Conservation (phyloP, 2,113 vertebrate species). For the Gymnocephalus cernua region DNA sequence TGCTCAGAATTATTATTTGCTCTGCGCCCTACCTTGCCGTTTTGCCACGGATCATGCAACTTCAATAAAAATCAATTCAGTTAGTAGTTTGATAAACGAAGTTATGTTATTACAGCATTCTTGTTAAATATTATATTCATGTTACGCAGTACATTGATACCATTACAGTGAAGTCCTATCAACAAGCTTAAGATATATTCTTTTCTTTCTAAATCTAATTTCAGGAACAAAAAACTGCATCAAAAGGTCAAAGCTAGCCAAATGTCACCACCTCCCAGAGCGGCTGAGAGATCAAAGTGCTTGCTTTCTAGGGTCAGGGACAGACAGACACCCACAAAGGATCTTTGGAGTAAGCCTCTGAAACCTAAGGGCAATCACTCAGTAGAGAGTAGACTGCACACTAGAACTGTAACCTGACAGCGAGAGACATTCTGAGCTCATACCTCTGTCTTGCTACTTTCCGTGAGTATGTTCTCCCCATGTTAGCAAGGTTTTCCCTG, state of each 20-base stretch:
- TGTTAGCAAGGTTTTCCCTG: neutral
- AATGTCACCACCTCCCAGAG: constrained; percentile 71
- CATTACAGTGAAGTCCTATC: neutral
- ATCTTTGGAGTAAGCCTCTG: constrained; percentile 43
- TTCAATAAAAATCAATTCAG: neutral
- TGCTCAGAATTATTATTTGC: no score
- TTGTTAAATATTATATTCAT: neutral
- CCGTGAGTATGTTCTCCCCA: neutral
- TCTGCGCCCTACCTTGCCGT: no score
- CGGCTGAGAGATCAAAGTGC: constrained; percentile 63
- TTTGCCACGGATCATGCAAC: no score
- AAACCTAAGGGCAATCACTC: constrained; percentile 43
- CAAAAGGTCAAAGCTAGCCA: constrained; percentile 57
- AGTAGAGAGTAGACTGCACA: constrained; percentile 13
- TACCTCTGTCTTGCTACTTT: constrained; percentile 7
- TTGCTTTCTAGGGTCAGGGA: constrained; percentile 56
- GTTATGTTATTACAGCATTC: neutral
- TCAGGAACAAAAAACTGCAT: constrained; percentile 23
- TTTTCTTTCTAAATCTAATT: constrained; percentile 2
- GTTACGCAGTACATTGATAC: neutral
- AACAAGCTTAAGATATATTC: neutral
- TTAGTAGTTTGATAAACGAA: neutral
- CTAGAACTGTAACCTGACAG: constrained; percentile 11
- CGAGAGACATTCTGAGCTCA: neutral
- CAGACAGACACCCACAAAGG: constrained; percentile 54